These are phyloP conservation scores for Pseudopleuronectes americanus DNA, from an alignment of 2,797 vertebrate genomes.

Conservation along the genomic window DNA sequence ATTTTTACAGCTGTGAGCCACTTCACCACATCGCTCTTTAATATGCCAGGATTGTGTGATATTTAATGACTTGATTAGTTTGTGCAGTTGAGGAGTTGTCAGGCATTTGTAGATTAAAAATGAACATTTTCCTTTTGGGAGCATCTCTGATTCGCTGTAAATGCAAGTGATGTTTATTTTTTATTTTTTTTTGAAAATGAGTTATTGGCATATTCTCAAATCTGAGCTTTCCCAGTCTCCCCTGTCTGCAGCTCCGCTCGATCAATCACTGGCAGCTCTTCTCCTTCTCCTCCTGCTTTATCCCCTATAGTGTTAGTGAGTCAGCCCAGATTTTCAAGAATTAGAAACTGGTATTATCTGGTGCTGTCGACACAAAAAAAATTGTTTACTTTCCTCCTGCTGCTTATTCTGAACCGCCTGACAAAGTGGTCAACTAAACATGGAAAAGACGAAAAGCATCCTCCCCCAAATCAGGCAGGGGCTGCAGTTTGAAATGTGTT, in stretches of 20 bases:
- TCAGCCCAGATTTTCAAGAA: constrained; percentile 70
- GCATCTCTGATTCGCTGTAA: constrained; percentile 63
- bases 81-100: constrained; percentile 29
- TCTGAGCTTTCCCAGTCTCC: constrained; percentile 68
- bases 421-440: constrained; percentile 39
- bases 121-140: constrained; percentile 43
- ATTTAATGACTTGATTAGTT: constrained; percentile 53
- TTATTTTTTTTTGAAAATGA: constrained; percentile 72
- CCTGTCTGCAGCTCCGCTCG: constrained; percentile 50
- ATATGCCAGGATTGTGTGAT: constrained; percentile 30
- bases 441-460: constrained; percentile 6
- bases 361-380: constrained; percentile 43
- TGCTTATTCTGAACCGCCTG: constrained; percentile 38
- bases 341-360: constrained; percentile 65
- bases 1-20: constrained; percentile 28
- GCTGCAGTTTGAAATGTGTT: constrained; percentile 35
- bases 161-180: constrained; percentile 72
- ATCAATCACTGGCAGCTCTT: constrained; percentile 78
- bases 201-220: constrained; percentile 78
- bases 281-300: constrained; percentile 53
- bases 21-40: constrained; percentile 19
- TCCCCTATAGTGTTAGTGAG: constrained; percentile 59
- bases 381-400: constrained; percentile 52
- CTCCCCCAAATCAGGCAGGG: constrained; percentile 2
- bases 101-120: constrained; percentile 52